A percentile compares a stretch with the other conserved stretches of the same genome.
Evolutionary conservation across 2,888 invertebrate species (phyloP).

Genomic region (Tetranychus piercei): DNA sequence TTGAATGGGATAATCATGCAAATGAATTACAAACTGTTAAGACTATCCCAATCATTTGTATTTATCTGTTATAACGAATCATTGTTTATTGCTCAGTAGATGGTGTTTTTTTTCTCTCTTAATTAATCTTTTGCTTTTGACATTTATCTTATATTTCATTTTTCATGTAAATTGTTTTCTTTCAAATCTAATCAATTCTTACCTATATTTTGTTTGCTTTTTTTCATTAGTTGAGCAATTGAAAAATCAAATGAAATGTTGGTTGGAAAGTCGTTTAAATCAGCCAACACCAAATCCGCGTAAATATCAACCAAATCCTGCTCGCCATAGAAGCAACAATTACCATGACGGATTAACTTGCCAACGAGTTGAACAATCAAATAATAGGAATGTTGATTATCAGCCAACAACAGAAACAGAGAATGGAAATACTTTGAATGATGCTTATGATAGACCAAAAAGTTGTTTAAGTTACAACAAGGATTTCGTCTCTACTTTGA

Average conservation of each 20-base stretch:
- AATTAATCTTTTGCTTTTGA: neutral
- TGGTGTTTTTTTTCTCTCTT: neutral
- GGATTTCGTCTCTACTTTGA: too few species aligned
- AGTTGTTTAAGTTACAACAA: conserved; percentile 4
- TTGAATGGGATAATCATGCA: neutral
- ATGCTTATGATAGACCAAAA: conserved; percentile 6
- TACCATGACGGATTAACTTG: neutral
- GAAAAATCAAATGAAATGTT: conserved; percentile 11
- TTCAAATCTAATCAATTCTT: neutral
- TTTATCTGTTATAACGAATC: neutral
- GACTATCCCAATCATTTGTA: neutral
- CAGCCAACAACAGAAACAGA: neutral
- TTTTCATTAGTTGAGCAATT: conserved; percentile 1
- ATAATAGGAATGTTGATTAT: neutral
- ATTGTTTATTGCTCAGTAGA: neutral
- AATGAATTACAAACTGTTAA: neutral
- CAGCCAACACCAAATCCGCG: neutral
- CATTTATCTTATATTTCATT: neutral
- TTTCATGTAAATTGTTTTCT: neutral
- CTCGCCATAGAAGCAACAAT: neutral
- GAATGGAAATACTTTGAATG: neutral
- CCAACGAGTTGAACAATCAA: neutral
- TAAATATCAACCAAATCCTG: conserved; percentile 2
- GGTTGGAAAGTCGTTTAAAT: conserved; percentile 3
- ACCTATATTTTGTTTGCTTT: neutral